Conservation (phyloP, 2,797 vertebrate species). For the Phalanger gymnotis region DNA sequence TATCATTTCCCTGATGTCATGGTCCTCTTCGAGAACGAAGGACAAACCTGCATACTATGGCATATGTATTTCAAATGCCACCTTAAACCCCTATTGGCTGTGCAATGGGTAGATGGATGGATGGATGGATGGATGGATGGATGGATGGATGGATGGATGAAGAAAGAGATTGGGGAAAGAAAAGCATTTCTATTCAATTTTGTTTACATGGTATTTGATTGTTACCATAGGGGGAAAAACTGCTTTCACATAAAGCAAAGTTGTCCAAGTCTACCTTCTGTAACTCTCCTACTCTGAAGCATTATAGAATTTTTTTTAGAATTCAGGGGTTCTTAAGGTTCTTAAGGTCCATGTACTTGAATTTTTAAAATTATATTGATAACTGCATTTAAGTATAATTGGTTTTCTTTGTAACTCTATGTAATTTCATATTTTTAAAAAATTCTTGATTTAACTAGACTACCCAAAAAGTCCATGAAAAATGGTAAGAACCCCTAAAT, state of each 20-base stretch:
- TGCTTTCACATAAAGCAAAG: neutral
- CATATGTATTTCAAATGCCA: slow-evolving; percentile 15
- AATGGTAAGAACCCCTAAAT: neutral
- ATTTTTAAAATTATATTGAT: neutral
- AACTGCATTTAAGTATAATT: neutral
- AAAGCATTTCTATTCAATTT: neutral
- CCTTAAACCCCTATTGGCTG: slow-evolving; percentile 18
- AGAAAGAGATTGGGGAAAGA: neutral
- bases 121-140: neutral
- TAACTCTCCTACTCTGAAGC: neutral
- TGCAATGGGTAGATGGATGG: neutral
- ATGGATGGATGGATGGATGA: neutral
- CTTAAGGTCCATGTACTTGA: neutral
- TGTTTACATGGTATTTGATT: neutral
- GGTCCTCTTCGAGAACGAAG: too few relatives aligned
- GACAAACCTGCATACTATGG: too few relatives aligned
- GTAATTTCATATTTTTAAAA: neutral
- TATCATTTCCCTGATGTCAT: too few relatives aligned
- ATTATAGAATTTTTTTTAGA: neutral
- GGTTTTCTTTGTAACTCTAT: neutral
- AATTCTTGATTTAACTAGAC: neutral
- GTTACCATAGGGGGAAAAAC: neutral
- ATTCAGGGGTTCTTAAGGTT: neutral
- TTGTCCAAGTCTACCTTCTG: neutral
- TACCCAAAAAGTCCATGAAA: neutral